Evolutionary conservation across 2,888 invertebrate species (phyloP), one percentile per base, ranked within the genome.

Genomic region (Lochmaea capreae): DNA sequence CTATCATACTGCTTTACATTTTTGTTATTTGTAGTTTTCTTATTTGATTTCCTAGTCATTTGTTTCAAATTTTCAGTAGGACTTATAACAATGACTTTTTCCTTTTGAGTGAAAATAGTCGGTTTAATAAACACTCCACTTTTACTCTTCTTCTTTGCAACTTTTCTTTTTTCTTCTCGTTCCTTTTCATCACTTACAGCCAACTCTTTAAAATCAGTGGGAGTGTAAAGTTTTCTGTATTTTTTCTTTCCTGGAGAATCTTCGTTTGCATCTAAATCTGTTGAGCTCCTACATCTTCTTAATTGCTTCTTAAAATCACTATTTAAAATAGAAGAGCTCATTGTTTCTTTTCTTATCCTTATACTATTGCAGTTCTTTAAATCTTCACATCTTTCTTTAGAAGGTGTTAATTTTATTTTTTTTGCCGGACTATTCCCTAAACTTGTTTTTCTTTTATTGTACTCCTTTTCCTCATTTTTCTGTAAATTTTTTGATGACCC

Each of bases 171-270:
- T 39, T 74, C 46, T 76, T 79, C 61, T 39, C 81, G 57, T 63
- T 82, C 81, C 65, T 75, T 46, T 22, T 82, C 80, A 65, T 82
- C 81, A 49, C 71, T 75, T 22, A 54, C 43, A 14, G 67, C 57
- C 2, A 67, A 6, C 14, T 71, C 42, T 46, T 46, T 66, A 18
- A 73, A 75, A 63, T 80, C 74, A 22, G 76, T 72, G 14, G 83
- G 84, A 75, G 82, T 79, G 71, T 81, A 84, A 9, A 84, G 72
- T 73, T 76, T 78, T 59, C 81, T 75, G 6, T 63, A 42, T 65
- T 54, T 74, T 46, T 61, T 73, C 33, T 63, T 73, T 57, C 67
- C 74, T 8, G 43, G 46, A 61, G 65, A 63, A 58, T 61, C 61
- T 16, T 14, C 0, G n/a, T n/a, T 61, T 1, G 14, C 2, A 61